These are phyloP conservation scores for Laticauda colubrina DNA, from an alignment of 2,113 vertebrate species.

Conservation along the genomic window DNA sequence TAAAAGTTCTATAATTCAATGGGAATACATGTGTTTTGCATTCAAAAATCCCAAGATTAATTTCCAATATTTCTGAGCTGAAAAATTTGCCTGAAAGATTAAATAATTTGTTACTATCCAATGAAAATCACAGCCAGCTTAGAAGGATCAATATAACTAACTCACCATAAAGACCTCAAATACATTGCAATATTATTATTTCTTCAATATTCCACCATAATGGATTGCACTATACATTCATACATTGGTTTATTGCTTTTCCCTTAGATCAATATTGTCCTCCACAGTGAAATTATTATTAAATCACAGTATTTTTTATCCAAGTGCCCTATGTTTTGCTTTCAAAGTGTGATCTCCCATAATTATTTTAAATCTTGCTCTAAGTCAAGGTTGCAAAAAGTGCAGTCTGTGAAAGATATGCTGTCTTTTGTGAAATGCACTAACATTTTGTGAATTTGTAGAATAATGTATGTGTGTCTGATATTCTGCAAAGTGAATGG, in stretches of 20 bases:
- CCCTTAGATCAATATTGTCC: not conserved
- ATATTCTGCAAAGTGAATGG: not conserved
- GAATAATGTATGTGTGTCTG: not conserved
- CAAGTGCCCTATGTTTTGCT: not conserved
- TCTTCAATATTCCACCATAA: not conserved
- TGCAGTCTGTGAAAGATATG: too few species aligned
- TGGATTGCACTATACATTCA: not conserved
- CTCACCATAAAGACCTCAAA: not conserved
- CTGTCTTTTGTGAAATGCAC: not conserved
- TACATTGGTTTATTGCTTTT: not conserved
- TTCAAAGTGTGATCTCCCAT: not conserved
- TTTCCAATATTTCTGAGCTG: not conserved
- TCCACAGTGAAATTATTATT: not conserved
- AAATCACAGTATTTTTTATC: not conserved
- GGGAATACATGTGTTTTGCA: not conserved
- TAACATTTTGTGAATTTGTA: not conserved
- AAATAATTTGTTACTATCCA: not conserved
- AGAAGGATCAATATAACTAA: not conserved
- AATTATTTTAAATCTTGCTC: not conserved
- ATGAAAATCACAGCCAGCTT: not conserved
- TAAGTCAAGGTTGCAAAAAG: not conserved
- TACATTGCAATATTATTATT: not conserved
- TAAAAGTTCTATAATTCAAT: not conserved
- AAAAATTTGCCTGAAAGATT: not conserved
- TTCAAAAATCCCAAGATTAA: not conserved